These are phyloP conservation scores for Chironomus riparius DNA, from an alignment of 2,888 invertebrate genomes.

Conservation along the genomic window DNA sequence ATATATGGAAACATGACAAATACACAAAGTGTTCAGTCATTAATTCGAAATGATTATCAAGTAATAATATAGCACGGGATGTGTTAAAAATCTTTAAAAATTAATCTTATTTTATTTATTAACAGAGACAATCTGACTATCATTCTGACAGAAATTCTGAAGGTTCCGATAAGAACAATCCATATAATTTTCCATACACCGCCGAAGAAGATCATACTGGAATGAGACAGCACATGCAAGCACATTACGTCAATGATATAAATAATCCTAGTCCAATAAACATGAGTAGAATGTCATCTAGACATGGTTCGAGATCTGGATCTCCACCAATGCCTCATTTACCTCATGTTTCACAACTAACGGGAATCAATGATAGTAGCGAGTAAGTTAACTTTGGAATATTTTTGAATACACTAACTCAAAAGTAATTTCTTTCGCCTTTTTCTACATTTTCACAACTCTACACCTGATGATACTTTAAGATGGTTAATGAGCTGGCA, in stretches of 20 bases:
- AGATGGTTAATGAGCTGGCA: constrained; percentile 34
- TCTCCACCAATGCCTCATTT: constrained; percentile 45
- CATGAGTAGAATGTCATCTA: constrained; percentile 34
- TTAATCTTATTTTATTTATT: constrained; percentile 41
- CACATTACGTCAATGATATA: constrained; percentile 43
- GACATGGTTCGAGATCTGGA: constrained; percentile 40
- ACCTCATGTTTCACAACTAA: constrained; percentile 51
- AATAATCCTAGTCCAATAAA: constrained; percentile 45
- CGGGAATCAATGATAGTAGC: constrained; percentile 55
- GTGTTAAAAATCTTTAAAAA: too few species aligned
- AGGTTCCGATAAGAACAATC: constrained; percentile 66
- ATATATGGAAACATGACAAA: constrained; percentile 33
- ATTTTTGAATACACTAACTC: neutral
- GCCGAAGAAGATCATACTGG: constrained; percentile 67
- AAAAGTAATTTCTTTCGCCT: neutral
- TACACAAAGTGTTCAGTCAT: constrained; percentile 40
- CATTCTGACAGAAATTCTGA: constrained; percentile 57
- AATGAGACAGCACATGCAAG: constrained; percentile 32
- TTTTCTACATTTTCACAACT: neutral
- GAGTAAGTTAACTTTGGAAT: constrained; percentile 46
- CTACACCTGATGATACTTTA: constrained; percentile 34
- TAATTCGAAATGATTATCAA: constrained; percentile 41
- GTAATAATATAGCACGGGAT: constrained; percentile 24
- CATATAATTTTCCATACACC: constrained; percentile 77
- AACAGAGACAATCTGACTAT: constrained; percentile 36